Evolutionary conservation across 2,888 invertebrate genomes (phyloP), one percentile per base, ranked within the genome.

Genomic region (Drosophila sordidapex): DNA sequence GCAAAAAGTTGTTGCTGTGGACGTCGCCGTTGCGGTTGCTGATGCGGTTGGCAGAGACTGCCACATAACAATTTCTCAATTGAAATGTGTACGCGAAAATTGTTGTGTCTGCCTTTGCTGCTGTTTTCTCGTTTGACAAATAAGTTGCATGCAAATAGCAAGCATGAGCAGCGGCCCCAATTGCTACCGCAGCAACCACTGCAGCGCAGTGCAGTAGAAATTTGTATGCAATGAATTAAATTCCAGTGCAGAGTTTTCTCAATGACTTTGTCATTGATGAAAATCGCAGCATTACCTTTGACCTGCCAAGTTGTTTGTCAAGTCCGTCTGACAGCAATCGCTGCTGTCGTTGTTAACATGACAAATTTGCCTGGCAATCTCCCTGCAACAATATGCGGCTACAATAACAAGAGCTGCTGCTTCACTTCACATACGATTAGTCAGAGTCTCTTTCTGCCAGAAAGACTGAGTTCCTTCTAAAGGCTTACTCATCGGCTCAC

Each of bases 121-220:
- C 53, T 46, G 51, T 54, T 62, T 70, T 67, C 76, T 61, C 68
- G 64, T 78, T 85, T 88, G 84, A 84, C 81, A 84, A 84, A 90
- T 86, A 84, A 79, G 83, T 90, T 90, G 87, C 85, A 91, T 90
- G 90, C 87, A 90, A 90, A 87, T 87, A 77, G 73, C 76, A 54
- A 38, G 36, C 57, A 68, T 33, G 62, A 57, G 56, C 62, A 73
- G 46, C 64, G 57, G 43, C 66, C 60, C 62, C 74, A 68, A 68
- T 72, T 60, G 70, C 76, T 69, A 56, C 72, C 56, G 43, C 56
- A 40, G 21, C 57, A 33, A 10, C 57, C 64, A 35, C 65, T 69
- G 25, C 64, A 66, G 49, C 25, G 48, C 21, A 36, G 49, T 48
- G 54, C 61, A 62, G 68, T 70, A 67, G 74, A 89, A 83, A 90